A percentile compares a stretch with the other conserved stretches of the same genome.
These are phyloP conservation scores for Xyrauchen texanus DNA, from an alignment of 2,113 vertebrate genomes.

Conservation along the genomic window DNA sequence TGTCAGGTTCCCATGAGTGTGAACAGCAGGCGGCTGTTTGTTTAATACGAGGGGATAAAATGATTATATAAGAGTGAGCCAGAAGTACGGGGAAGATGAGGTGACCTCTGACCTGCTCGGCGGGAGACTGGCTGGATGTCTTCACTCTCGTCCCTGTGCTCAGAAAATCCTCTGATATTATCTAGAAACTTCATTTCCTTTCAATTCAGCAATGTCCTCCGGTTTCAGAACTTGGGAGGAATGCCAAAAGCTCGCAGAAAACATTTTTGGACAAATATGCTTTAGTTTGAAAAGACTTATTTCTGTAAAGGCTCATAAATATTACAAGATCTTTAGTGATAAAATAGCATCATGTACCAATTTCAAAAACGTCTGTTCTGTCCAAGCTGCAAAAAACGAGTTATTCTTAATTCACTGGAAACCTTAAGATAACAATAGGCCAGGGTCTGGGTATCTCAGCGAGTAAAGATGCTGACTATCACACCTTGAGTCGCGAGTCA, in stretches of 20 bases:
- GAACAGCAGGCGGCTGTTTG: conserved; percentile 43
- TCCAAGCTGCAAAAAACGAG: no score
- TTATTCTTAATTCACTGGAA: no score
- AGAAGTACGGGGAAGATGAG: conserved; percentile 40
- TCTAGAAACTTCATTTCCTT: conserved; percentile 32
- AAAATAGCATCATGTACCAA: no score
- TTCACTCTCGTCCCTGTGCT: conserved; percentile 25
- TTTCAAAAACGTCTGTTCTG: no score
- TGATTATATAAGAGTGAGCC: conserved; percentile 40
- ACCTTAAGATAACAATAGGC: no score
- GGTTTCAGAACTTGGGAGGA: no score
- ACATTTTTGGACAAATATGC: neutral
- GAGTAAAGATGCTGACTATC: no score
- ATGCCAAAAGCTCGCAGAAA: neutral
- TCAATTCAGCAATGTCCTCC: neutral
- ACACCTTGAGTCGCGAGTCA: no score
- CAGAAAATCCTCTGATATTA: conserved; percentile 23
- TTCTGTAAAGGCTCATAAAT: no score
- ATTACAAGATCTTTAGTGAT: no score
- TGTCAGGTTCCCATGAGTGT: conserved; percentile 35
- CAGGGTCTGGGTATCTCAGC: no score
- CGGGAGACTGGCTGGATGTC: conserved; percentile 34
- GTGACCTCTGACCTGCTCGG: conserved; percentile 33
- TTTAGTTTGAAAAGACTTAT: no score
- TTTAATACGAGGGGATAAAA: conserved; percentile 33